phyloP scores from a whole-genome alignment of 2,797 vertebrate species.

The Lutjanus campechanus region DNA sequence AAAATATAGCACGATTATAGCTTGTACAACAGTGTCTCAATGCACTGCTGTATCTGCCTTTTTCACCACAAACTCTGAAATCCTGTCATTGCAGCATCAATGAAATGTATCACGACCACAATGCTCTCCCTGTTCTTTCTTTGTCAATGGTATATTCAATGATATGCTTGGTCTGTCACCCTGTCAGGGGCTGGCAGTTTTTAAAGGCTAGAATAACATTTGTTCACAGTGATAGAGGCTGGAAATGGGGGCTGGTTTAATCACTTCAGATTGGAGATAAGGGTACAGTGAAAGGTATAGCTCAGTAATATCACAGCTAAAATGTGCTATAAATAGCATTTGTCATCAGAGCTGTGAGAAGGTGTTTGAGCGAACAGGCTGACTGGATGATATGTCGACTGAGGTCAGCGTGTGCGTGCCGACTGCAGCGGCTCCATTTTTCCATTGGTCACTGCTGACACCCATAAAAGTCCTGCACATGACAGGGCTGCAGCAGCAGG shows the following conservation, averaged over 20 bases:
- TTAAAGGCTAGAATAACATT: conserved; percentile 69
- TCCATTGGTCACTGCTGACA: conserved; percentile 75
- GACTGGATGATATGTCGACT: conserved; percentile 68
- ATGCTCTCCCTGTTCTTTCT: conserved; percentile 44
- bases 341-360: conserved; percentile 80
- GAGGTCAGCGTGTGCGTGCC: conserved; percentile 72
- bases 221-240: conserved; percentile 46
- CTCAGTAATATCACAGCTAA: conserved; percentile 67
- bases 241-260: conserved; percentile 67
- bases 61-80: conserved; percentile 29
- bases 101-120: conserved; percentile 54
- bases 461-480: conserved; percentile 71
- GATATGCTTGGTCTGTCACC: conserved; percentile 59
- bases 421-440: conserved; percentile 69
- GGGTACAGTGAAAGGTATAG: conserved; percentile 78
- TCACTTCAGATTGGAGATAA: conserved; percentile 78
- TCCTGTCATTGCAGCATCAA: conserved; percentile 32
- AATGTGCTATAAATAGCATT: conserved; percentile 84
- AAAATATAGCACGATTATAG: conserved; percentile 2
- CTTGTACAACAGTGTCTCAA: conserved; percentile 28
- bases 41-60: conserved; percentile 31
- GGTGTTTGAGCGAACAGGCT: conserved; percentile 72
- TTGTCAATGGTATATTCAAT: conserved; percentile 30
- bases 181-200: conserved; percentile 58
- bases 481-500: conserved; percentile 60